phyloP scores from a whole-genome alignment of 2,797 vertebrate genomes.

The Taenioides sp. region DNA sequence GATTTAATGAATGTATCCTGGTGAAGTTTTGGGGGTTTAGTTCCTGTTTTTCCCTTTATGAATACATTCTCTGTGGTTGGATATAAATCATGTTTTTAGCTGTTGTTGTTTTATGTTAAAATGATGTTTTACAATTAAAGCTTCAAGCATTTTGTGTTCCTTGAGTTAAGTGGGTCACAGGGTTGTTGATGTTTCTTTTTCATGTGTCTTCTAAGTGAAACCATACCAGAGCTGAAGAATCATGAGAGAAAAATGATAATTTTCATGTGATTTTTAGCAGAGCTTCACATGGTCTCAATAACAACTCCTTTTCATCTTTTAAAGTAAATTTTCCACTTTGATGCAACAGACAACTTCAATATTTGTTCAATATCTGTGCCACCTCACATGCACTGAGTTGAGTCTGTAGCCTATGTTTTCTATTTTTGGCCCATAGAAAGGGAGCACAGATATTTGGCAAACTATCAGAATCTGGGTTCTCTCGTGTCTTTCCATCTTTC shows the following conservation, averaged over 20 bases:
- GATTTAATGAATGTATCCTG: not conserved
- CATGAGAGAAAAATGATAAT: conserved; percentile 11
- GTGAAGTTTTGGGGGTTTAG: not conserved
- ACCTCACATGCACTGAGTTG: not conserved
- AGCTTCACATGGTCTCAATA: conserved; percentile 28
- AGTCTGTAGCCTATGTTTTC: not conserved
- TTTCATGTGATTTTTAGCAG: conserved; percentile 42
- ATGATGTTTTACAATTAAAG: conserved; percentile 7
- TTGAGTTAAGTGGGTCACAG: conserved; percentile 14
- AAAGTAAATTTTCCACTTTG: conserved; percentile 25
- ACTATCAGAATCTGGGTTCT: not conserved
- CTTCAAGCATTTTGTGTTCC: conserved; percentile 15
- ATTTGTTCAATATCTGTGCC: not conserved
- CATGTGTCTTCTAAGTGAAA: conserved; percentile 27
- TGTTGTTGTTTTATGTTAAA: not conserved
- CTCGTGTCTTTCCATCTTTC: conserved; percentile 9
- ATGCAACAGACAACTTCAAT: not conserved
- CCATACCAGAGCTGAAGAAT: conserved; percentile 2
- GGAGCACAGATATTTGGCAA: not conserved
- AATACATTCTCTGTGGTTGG: not conserved
- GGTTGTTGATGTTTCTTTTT: not conserved
- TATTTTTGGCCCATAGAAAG: not conserved
- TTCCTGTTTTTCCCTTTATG: not conserved
- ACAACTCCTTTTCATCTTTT: conserved; percentile 1
- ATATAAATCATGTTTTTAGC: not conserved